Evolutionary conservation across 2,888 invertebrate species (phyloP), one percentile per base, ranked within the genome.

Genomic region (Amaurobius ferox): DNA sequence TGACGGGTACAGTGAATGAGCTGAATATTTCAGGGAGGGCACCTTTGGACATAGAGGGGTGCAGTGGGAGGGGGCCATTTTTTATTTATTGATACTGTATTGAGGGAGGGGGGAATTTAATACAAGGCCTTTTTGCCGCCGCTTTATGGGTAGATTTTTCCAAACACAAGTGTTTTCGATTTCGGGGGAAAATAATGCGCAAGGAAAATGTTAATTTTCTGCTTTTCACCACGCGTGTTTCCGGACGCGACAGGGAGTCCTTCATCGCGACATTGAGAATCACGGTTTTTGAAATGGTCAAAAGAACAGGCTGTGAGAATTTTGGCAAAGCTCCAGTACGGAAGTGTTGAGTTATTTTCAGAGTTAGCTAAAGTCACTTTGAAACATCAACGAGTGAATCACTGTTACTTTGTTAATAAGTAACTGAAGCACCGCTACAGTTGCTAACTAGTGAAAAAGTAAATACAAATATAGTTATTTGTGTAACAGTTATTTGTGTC

Each of bases 161-260:
- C 11, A 55, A 55, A 55, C 23, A 55, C 23, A 23, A 23, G 5
- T 5, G 2, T n/a, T 23, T 35, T n/a, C 2, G 23, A 55, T 55
- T 55, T 1, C 5, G 55, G 55, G 23, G 16, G 23, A 23, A 23
- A 23, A 55, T 35, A 23, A 6, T 1, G 23, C 23, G 3, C 5
- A 23, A 55, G 55, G 55, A 55, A 55, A 55, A 55, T 55, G 55
- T 55, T 55, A 55, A 55, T 55, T 55, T 55, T 55, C 23, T 44
- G 13, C 44, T 16, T 44, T 55, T 55, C 23, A 55, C 23, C 55
- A 3, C 16, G 19, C 55, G 23, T 55, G 55, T 23, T 55, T 55
- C 55, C 55, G 55, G 55, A 55, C 7, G 23, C 23, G 23, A 23
- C 55, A 1, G 19, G 19, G 55, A 55, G 23, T 23, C 23, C 1